Conservation (phyloP, 92 coral and sea anemone genomes). For the Porites evermanni region DNA sequence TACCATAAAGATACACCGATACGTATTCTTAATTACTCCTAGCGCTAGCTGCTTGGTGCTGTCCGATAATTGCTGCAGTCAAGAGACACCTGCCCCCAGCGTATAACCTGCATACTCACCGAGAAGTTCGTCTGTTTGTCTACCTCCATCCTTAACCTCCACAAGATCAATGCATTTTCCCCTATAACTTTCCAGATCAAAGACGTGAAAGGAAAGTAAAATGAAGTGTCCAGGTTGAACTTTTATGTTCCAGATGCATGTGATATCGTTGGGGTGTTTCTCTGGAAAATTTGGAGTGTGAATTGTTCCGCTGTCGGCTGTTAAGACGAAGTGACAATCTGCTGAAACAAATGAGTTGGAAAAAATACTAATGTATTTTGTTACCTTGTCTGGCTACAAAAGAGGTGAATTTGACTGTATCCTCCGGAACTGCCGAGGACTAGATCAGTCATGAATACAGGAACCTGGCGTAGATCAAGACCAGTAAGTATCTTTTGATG, state of each 20-base stretch:
- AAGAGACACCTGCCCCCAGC: not conserved
- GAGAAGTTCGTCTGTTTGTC: constrained; percentile 66
- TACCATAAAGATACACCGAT: no score
- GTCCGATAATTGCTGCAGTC: not conserved
- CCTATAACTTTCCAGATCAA: constrained; percentile 77
- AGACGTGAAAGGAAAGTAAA: constrained; percentile 68
- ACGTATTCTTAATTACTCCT: no score
- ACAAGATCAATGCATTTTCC: constrained; percentile 88
- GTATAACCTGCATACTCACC: constrained; percentile 59
- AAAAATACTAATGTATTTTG: no score
- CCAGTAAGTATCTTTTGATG: no score
- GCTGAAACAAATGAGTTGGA: not conserved
- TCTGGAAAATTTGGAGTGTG: constrained; percentile 78
- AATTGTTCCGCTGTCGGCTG: constrained; percentile 66
- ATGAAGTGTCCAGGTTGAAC: constrained; percentile 73
- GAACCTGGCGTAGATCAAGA: no score
- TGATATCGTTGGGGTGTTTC: constrained; percentile 70
- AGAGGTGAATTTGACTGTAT: no score
- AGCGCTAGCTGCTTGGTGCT: no score
- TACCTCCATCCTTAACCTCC: constrained; percentile 93
- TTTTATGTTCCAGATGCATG: constrained; percentile 86
- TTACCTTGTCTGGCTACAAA: no score
- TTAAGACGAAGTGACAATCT: constrained; percentile 48
- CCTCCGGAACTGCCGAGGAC: no score
- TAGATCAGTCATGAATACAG: no score